phyloP scores from a whole-genome alignment of 2,888 invertebrate genomes.

The Blera fallax region DNA sequence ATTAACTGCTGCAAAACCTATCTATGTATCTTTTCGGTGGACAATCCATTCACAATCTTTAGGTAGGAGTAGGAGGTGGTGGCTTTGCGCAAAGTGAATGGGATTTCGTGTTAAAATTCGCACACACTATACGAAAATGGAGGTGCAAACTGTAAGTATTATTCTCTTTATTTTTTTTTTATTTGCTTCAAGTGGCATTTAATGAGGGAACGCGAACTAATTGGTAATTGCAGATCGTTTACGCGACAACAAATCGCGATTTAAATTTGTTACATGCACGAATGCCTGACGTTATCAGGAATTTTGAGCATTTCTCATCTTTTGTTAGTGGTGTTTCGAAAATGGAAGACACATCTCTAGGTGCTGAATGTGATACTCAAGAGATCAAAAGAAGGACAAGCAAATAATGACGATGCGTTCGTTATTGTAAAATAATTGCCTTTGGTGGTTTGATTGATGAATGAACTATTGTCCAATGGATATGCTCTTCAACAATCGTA shows the following conservation, averaged over 20 bases:
- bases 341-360: slow-evolving; percentile 31
- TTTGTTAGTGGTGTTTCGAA: slow-evolving; percentile 10
- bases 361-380: background rate
- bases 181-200: slow-evolving; percentile 58
- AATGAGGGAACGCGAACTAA: slow-evolving; percentile 68
- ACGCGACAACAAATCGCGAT: slow-evolving; percentile 69
- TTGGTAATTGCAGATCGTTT: slow-evolving; percentile 71
- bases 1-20: slow-evolving; percentile 34
- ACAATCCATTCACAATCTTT: slow-evolving; percentile 53
- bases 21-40: slow-evolving; percentile 47
- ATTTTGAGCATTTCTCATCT: slow-evolving; percentile 45
- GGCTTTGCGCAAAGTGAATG: slow-evolving; percentile 67
- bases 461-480: background rate
- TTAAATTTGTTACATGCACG: slow-evolving; percentile 70
- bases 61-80: slow-evolving; percentile 43
- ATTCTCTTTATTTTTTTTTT: background rate
- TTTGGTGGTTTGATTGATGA: background rate
- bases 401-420: background rate
- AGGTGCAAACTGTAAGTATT: slow-evolving; percentile 11
- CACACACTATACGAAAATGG: slow-evolving; percentile 49
- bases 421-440: background rate
- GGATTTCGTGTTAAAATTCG: slow-evolving; percentile 61
- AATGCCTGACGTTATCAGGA: slow-evolving; percentile 54
- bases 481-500: too few species aligned
- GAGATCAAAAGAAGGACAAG: background rate